Percentiles rank a stretch among this genome's conserved stretches.
Conservation (phyloP, 2,113 vertebrate genomes). For the Andinoacara biseriatus region DNA sequence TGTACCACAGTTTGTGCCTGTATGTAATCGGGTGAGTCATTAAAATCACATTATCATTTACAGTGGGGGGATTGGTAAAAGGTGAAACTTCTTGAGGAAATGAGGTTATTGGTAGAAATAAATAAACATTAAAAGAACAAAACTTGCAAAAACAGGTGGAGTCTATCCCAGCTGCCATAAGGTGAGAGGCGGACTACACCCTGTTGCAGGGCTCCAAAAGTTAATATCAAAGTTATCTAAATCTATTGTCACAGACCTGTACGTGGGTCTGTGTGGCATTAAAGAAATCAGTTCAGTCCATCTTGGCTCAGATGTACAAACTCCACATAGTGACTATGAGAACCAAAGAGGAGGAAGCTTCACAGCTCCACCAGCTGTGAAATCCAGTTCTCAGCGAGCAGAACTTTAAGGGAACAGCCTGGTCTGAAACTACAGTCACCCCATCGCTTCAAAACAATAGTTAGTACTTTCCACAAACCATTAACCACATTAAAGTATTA, state of each 20-base stretch:
- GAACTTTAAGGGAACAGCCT: background rate
- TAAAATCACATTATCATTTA: background rate
- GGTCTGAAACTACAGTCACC: background rate
- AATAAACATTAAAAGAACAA: background rate
- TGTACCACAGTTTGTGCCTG: background rate
- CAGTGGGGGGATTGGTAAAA: fast-evolving
- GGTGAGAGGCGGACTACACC: too few relatives aligned
- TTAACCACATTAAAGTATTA: slow-evolving; percentile 16
- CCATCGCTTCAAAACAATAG: background rate
- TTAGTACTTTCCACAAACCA: slow-evolving; percentile 13
- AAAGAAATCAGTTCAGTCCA: background rate
- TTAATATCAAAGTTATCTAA: background rate
- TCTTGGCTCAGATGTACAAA: background rate
- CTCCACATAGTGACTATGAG: background rate
- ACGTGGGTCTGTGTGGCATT: background rate
- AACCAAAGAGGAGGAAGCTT: background rate
- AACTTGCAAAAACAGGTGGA: too few relatives aligned
- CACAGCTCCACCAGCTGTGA: background rate
- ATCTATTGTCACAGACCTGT: background rate
- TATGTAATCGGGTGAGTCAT: background rate
- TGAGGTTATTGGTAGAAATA: background rate
- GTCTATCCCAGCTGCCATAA: too few relatives aligned
- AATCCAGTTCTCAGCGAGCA: background rate
- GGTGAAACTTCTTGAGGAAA: background rate
- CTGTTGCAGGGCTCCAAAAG: background rate